phyloP scores from a whole-genome alignment of 64 coral and sea anemone genomes.

The Hydrozoanthus tunicans region DNA sequence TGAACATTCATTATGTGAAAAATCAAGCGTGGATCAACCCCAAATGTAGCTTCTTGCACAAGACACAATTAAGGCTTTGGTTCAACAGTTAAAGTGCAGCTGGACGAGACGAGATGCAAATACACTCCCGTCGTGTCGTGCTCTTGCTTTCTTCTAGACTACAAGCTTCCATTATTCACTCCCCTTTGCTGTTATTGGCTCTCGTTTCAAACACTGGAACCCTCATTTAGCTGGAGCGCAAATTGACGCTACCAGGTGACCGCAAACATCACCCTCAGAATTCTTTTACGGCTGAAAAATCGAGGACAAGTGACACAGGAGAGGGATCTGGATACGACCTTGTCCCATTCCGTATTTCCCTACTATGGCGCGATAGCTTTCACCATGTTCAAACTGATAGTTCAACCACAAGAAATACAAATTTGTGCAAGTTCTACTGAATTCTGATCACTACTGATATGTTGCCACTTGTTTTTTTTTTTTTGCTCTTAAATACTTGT shows the following conservation, averaged over 20 bases:
- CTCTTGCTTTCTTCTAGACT: no score
- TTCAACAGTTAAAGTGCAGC: no score
- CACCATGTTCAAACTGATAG: not conserved
- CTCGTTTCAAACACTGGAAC: not conserved
- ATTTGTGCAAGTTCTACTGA: not conserved
- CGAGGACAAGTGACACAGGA: not conserved
- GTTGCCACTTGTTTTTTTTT: not conserved
- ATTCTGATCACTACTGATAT: not conserved
- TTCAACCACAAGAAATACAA: not conserved
- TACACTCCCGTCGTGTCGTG: no score
- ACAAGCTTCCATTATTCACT: not conserved
- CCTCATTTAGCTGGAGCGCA: not conserved
- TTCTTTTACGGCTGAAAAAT: not conserved
- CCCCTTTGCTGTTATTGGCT: not conserved
- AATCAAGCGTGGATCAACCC: constrained; percentile 18
- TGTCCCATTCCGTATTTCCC: not conserved
- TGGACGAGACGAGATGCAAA: no score
- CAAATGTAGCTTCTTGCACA: not conserved
- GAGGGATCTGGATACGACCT: not conserved
- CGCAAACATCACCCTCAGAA: not conserved
- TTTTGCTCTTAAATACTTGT: not conserved
- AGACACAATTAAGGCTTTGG: not conserved
- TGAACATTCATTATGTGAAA: not conserved
- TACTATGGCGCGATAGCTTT: not conserved
- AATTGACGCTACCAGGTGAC: not conserved